Evolutionary conservation across 2,113 vertebrate species (phyloP).

Genomic region (Rafetus swinhoei): DNA sequence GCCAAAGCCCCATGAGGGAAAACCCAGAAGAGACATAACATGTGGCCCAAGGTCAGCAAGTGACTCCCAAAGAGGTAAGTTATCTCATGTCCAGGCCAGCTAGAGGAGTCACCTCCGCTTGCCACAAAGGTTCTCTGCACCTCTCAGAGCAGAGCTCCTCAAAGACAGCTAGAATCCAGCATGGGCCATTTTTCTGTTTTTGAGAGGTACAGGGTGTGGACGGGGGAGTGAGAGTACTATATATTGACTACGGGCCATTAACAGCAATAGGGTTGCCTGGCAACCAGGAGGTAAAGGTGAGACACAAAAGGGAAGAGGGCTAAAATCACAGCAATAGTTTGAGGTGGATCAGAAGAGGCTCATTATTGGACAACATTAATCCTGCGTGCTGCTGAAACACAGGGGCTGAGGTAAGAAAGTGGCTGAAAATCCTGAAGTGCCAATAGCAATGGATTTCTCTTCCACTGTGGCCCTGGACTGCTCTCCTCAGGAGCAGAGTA

Average conservation of each 20-base stretch:
- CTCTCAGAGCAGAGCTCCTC: neutral
- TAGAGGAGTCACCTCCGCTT: neutral
- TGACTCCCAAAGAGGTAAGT: neutral
- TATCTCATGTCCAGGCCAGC: neutral
- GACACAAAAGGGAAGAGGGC: constrained; percentile 4
- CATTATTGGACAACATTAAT: neutral
- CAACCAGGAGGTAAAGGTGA: neutral
- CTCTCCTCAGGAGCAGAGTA: neutral
- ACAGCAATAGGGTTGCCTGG: constrained; percentile 16
- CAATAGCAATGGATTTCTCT: neutral
- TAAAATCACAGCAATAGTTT: neutral
- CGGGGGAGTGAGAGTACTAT: neutral
- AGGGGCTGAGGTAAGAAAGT: neutral
- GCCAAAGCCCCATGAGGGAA: neutral
- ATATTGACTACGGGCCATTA: constrained; percentile 19
- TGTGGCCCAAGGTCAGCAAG: neutral
- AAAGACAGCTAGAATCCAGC: neutral
- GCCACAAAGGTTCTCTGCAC: neutral
- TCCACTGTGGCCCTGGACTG: neutral
- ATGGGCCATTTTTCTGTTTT: neutral
- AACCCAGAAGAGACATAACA: neutral
- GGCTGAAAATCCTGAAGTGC: neutral
- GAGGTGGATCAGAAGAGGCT: neutral
- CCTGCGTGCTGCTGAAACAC: neutral
- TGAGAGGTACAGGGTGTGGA: neutral